phyloP scores from a whole-genome alignment of 2,113 vertebrate species.

The Xiphophorus hellerii region DNA sequence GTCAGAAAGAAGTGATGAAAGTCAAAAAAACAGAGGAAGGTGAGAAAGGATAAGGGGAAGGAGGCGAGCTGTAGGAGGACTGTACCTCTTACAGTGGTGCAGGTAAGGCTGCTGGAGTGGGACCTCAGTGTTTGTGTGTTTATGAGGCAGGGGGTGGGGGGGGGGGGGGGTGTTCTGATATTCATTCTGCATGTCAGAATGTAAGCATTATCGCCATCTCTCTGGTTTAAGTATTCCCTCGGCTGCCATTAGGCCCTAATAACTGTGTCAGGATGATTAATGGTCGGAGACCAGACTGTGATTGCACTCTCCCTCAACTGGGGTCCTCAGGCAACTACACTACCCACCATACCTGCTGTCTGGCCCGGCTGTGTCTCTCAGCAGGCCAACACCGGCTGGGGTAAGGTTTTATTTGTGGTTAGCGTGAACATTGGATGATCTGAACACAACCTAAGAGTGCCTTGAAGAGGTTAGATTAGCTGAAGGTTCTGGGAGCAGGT shows the following conservation, averaged over 20 bases:
- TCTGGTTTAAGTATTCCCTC: constrained; percentile 57
- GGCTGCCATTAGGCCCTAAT: constrained; percentile 70
- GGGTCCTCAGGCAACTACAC: constrained; percentile 44
- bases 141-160: not conserved
- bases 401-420: constrained; percentile 31
- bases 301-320: constrained; percentile 49
- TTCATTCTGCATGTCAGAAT: constrained; percentile 44
- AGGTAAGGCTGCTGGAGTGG: constrained; percentile 44
- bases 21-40: not conserved
- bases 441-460: too few species aligned
- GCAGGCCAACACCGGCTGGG: not conserved
- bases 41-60: not conserved
- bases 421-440: not conserved
- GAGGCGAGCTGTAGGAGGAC: constrained; percentile 6
- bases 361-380: not conserved
- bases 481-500: too few species aligned
- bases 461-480: too few species aligned
- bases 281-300: constrained; percentile 44
- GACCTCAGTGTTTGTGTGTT: constrained; percentile 12
- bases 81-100: constrained; percentile 20
- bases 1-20: not conserved
- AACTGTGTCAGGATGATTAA: constrained; percentile 74
- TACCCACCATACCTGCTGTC: constrained; percentile 39
- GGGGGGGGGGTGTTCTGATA: constrained; percentile 14
- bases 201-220: constrained; percentile 54